These are phyloP conservation scores for Esox lucius DNA, from an alignment of 2,797 vertebrate species.

Conservation along the genomic window DNA sequence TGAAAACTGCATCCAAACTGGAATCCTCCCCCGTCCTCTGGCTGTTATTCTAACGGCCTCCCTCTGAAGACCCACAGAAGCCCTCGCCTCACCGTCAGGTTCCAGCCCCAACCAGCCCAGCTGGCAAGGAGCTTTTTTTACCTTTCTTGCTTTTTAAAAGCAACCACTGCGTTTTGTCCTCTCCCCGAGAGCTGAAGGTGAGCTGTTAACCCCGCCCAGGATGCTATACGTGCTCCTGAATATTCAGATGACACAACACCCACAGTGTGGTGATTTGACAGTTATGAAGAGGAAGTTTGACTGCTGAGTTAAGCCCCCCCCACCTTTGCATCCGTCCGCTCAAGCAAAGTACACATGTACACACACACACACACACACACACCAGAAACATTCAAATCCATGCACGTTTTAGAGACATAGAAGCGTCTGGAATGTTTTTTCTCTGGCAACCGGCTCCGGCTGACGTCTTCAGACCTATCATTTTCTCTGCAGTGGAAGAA, in stretches of 20 bases:
- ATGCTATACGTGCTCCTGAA: constrained; percentile 7
- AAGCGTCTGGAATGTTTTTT: constrained; percentile 63
- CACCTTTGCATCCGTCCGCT: constrained; percentile 21
- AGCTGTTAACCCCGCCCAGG: background rate
- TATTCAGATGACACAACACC: constrained; percentile 28
- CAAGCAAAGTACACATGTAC: constrained; percentile 16
- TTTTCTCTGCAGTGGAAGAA: constrained; percentile 82
- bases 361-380: constrained; percentile 26
- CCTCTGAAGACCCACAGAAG: constrained; percentile 22
- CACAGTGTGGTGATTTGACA: constrained; percentile 14
- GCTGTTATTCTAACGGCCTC: constrained; percentile 67
- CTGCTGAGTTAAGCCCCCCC: constrained; percentile 31
- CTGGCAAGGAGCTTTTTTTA: constrained; percentile 25
- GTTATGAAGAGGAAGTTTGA: constrained; percentile 26
- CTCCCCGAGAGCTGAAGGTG: constrained; percentile 12
- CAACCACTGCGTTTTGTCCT: constrained; percentile 1
- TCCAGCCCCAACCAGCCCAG: constrained; percentile 25
- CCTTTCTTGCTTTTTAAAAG: constrained; percentile 23
- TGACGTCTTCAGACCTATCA: constrained; percentile 79
- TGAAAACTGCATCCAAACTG: constrained; percentile 46
- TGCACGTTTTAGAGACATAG: background rate
- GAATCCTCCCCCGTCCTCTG: constrained; percentile 62
- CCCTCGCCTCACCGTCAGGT: constrained; percentile 30
- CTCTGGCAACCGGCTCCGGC: constrained; percentile 70
- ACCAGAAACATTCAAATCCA: background rate